Percentiles rank a stretch among this genome's conserved stretches.
Evolutionary conservation across 1,140 invertebrate genomes (phyloP).

Genomic region (Sinella curviseta): DNA sequence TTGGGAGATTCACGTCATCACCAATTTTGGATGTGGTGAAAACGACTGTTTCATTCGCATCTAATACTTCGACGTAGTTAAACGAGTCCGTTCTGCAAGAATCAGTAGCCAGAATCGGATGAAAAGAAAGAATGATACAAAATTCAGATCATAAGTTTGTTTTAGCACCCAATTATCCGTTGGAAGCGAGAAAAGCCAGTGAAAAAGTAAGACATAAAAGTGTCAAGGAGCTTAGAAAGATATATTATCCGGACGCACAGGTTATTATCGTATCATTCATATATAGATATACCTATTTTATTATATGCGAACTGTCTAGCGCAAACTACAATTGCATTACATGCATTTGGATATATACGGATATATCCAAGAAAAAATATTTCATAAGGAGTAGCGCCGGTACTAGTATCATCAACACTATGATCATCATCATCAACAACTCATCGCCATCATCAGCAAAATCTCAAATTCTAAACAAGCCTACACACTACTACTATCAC

Average conservation of each 20-base stretch:
- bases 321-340: too few species aligned
- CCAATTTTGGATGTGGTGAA: conserved; percentile 40
- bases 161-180: conserved; percentile 12
- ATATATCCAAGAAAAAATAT: too few species aligned
- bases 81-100: conserved; percentile 34
- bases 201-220: background rate
- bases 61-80: conserved; percentile 44
- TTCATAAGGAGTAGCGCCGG: too few species aligned
- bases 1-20: conserved; percentile 42
- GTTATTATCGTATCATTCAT: conserved; percentile 12
- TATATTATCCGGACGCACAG: background rate
- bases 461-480: conserved; percentile 3
- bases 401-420: too few species aligned
- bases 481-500: background rate
- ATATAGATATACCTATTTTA: too few species aligned
- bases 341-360: too few species aligned
- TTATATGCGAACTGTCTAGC: too few species aligned
- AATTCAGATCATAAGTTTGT: background rate
- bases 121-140: background rate
- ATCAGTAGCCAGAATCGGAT: background rate
- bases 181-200: background rate
- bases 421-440: background rate
- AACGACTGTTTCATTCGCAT: conserved; percentile 39
- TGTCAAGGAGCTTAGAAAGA: conserved; percentile 4
- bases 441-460: background rate